Percentiles rank a stretch among this genome's conserved stretches.
phyloP scores from a whole-genome alignment of 2,888 invertebrate species.

The Hedya salicella region DNA sequence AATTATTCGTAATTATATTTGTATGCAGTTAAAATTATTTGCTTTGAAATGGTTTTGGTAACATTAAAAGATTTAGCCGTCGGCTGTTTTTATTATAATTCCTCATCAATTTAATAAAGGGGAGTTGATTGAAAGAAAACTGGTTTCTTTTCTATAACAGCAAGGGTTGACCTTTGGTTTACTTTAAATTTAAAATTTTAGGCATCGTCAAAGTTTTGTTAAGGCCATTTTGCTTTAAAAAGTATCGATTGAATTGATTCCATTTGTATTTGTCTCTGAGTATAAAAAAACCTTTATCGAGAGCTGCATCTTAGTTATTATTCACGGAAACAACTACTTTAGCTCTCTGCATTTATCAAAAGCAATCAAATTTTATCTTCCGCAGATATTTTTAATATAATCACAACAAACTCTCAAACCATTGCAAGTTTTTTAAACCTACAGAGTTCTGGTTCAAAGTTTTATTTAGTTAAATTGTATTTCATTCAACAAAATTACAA shows the following conservation, averaged over 20 bases:
- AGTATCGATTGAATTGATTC: neutral
- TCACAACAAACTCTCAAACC: slow-evolving; percentile 29
- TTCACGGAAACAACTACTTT: slow-evolving; percentile 15
- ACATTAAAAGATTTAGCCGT: too few relatives aligned
- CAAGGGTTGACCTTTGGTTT: slow-evolving; percentile 71
- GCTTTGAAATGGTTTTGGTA: too few relatives aligned
- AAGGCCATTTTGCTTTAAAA: neutral
- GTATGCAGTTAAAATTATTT: too few relatives aligned
- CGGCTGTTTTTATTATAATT: slow-evolving; percentile 21
- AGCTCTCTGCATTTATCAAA: slow-evolving; percentile 22
- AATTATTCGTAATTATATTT: too few relatives aligned
- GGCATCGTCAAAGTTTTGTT: neutral
- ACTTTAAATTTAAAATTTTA: slow-evolving; percentile 62
- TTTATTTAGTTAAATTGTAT: slow-evolving; percentile 20
- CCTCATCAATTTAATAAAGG: slow-evolving; percentile 28
- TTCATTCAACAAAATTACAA: slow-evolving; percentile 26
- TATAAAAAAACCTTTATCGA: neutral
- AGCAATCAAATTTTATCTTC: slow-evolving; percentile 8
- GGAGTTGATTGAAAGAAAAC: slow-evolving; percentile 79
- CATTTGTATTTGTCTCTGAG: neutral
- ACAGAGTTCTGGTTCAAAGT: slow-evolving; percentile 5
- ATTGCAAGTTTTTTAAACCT: slow-evolving; percentile 21
- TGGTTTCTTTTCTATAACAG: slow-evolving; percentile 68
- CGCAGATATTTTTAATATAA: slow-evolving; percentile 30
- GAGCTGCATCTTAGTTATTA: slow-evolving; percentile 1